These are phyloP conservation scores for Drosophila suzukii DNA, from an alignment of 1,140 invertebrate genomes.

Conservation along the genomic window DNA sequence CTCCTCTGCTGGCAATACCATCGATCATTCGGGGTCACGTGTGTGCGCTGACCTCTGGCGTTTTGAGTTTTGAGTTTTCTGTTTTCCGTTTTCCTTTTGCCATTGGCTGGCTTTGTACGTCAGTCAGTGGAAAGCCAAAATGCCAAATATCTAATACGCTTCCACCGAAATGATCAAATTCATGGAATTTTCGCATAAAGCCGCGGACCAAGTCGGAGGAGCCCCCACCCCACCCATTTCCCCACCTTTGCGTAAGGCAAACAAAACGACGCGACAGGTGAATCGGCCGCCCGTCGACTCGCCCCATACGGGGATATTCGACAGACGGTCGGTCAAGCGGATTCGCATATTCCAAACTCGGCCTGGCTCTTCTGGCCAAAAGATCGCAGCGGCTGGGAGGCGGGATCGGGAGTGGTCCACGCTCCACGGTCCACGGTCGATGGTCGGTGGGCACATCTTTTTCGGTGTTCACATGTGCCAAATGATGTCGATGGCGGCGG, in stretches of 20 bases:
- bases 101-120: slow-evolving; percentile 61
- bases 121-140: slow-evolving; percentile 67
- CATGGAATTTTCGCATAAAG: slow-evolving; percentile 78
- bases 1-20: slow-evolving; percentile 68
- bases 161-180: slow-evolving; percentile 78
- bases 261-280: slow-evolving; percentile 78
- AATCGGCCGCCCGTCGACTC: slow-evolving; percentile 78
- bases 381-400: not conserved
- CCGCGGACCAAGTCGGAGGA: slow-evolving; percentile 18
- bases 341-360: slow-evolving; percentile 29
- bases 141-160: slow-evolving; percentile 80
- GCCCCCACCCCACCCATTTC: slow-evolving; percentile 21
- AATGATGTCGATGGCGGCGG: slow-evolving; percentile 62
- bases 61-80: not conserved
- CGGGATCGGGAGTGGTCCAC: slow-evolving; percentile 12
- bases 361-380: slow-evolving; percentile 2
- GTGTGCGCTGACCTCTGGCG: slow-evolving; percentile 71
- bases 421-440: not conserved
- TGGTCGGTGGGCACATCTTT: slow-evolving; percentile 36
- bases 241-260: slow-evolving; percentile 70
- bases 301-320: slow-evolving; percentile 65
- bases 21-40: slow-evolving; percentile 77
- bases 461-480: slow-evolving; percentile 70
- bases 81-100: slow-evolving; percentile 2
- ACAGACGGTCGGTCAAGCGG: slow-evolving; percentile 34